Evolutionary conservation across 2,888 invertebrate genomes (phyloP).

Genomic region (Theristus sp.): DNA sequence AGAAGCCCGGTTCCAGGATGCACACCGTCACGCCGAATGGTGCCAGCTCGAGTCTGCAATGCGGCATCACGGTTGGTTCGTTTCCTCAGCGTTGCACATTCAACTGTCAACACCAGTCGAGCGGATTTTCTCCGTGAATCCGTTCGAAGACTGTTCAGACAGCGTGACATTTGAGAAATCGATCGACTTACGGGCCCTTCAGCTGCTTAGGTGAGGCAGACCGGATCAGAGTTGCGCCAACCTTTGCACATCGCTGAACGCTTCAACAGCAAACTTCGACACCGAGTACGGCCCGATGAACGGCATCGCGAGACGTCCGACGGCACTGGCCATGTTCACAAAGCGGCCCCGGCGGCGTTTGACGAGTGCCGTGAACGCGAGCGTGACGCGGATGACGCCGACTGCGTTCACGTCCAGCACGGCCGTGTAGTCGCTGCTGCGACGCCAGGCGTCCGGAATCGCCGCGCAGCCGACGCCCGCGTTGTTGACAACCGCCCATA

Average conservation of each 20-base stretch:
- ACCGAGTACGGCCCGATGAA: constrained; percentile 16
- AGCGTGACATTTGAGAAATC: too few species aligned
- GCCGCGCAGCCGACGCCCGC: constrained; percentile 64
- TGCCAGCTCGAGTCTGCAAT: too few species aligned
- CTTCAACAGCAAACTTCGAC: constrained; percentile 18
- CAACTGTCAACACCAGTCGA: too few species aligned
- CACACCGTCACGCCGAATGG: too few species aligned
- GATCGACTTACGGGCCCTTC: too few species aligned
- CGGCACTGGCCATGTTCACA: constrained; percentile 31
- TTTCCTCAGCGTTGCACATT: too few species aligned
- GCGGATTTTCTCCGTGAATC: too few species aligned
- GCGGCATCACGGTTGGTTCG: too few species aligned
- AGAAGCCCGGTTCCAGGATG: too few species aligned
- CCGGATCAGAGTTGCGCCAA: too few species aligned
- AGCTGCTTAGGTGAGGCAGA: too few species aligned
- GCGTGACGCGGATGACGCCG: constrained; percentile 38
- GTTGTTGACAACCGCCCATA: constrained; percentile 79
- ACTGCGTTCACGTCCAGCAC: constrained; percentile 54
- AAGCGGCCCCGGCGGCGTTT: constrained; percentile 28
- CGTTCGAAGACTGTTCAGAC: too few species aligned
- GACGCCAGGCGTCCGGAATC: constrained; percentile 77
- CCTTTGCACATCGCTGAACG: constrained; percentile 20
- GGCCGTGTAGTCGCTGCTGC: constrained; percentile 52
- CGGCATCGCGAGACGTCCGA: constrained; percentile 28
- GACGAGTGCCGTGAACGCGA: constrained; percentile 20